A percentile compares a stretch with the other conserved stretches of the same genome.
Evolutionary conservation across 2,113 vertebrate genomes (phyloP).

Genomic region (Ascaphus truei): DNA sequence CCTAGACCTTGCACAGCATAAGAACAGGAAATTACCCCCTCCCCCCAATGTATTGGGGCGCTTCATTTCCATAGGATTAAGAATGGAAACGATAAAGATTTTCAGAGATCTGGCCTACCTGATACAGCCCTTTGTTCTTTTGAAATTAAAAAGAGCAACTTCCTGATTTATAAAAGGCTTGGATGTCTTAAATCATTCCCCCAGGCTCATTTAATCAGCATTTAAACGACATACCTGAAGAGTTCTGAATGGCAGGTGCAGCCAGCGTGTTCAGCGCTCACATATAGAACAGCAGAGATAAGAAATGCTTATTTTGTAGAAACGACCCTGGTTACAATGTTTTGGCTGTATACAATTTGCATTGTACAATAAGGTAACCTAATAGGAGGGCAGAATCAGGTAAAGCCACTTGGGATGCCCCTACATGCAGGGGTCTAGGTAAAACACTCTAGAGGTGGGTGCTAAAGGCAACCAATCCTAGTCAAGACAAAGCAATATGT

Average conservation of each 20-base stretch:
- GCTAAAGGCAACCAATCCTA: too few relatives aligned
- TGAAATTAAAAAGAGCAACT: not conserved
- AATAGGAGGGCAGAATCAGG: too few relatives aligned
- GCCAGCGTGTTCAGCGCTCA: not conserved
- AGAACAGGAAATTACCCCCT: not conserved
- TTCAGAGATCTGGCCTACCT: not conserved
- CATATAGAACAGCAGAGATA: too few relatives aligned
- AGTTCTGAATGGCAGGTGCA: too few relatives aligned
- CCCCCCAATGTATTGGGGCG: not conserved
- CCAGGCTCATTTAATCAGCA: not conserved
- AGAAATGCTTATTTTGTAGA: too few relatives aligned
- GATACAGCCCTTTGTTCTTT: not conserved
- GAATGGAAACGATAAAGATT: not conserved
- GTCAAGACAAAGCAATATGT: too few relatives aligned
- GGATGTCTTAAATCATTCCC: slow-evolving; percentile 1
- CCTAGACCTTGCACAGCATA: not conserved
- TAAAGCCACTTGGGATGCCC: too few relatives aligned
- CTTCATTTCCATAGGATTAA: not conserved
- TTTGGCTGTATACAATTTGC: too few relatives aligned
- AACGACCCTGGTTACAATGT: too few relatives aligned
- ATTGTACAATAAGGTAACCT: too few relatives aligned
- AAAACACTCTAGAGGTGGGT: too few relatives aligned
- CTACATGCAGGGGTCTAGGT: too few relatives aligned
- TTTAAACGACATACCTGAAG: not conserved
- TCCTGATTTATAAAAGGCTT: not conserved